phyloP scores from a whole-genome alignment of 1,140 invertebrate species.

The Lordiphosa stackelbergi region DNA sequence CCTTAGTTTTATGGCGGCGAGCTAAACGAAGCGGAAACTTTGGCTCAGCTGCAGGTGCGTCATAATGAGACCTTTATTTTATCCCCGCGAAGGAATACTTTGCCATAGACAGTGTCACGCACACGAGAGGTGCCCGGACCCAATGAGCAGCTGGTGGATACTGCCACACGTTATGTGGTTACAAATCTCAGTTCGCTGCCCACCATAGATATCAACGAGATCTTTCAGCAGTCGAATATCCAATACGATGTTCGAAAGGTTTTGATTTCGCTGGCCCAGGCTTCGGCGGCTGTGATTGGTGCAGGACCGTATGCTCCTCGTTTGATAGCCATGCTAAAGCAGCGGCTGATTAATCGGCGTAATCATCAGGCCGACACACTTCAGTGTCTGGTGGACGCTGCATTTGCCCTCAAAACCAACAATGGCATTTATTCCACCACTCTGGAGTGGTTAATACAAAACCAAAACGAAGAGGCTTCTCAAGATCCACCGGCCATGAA shows the following conservation, averaged over 20 bases:
- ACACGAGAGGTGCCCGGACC: slow-evolving; percentile 59
- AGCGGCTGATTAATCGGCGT: slow-evolving; percentile 66
- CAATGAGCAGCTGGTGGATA: slow-evolving; percentile 57
- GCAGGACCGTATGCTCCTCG: slow-evolving; percentile 69
- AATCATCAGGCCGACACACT: slow-evolving; percentile 67
- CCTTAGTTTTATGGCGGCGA: slow-evolving; percentile 57
- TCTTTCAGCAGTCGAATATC: slow-evolving; percentile 75
- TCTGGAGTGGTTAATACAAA: slow-evolving; percentile 72
- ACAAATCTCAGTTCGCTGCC: slow-evolving; percentile 36
- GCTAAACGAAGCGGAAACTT: slow-evolving; percentile 54
- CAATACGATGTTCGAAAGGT: slow-evolving; percentile 76
- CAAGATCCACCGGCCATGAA: slow-evolving; percentile 32
- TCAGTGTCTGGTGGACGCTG: slow-evolving; percentile 70
- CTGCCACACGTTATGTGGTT: slow-evolving; percentile 54
- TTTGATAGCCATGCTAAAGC: slow-evolving; percentile 73
- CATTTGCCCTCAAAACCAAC: slow-evolving; percentile 63
- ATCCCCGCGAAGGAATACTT: slow-evolving; percentile 42
- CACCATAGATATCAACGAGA: slow-evolving; percentile 73
- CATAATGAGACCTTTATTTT: slow-evolving; percentile 69
- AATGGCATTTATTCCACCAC: slow-evolving; percentile 67
- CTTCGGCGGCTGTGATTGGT: slow-evolving; percentile 68
- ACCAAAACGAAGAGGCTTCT: slow-evolving; percentile 51
- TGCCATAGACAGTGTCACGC: slow-evolving; percentile 38
- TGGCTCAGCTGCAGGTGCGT: slow-evolving; percentile 54
- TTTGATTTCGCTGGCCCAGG: slow-evolving; percentile 70